A percentile compares a stretch with the other conserved stretches of the same genome.
Conservation (phyloP, 1,140 invertebrate genomes). For the Holcopasites calliopsidis region DNA sequence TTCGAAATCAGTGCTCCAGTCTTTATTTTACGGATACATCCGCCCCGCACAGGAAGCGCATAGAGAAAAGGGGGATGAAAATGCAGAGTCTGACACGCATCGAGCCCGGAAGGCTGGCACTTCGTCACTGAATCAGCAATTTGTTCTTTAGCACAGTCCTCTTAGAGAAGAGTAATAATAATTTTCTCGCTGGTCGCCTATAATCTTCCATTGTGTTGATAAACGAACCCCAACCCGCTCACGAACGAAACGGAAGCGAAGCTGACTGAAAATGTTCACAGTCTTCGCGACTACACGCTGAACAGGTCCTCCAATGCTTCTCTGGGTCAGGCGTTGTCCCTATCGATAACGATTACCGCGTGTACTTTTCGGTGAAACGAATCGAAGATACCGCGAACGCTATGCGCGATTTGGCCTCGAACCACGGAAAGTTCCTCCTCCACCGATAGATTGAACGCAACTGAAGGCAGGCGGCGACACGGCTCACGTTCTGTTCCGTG, state of each 20-base stretch:
- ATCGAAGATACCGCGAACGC: neutral
- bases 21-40: no score
- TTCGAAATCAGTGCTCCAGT: no score
- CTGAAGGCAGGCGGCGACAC: slow-evolving; percentile 57
- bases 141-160: slow-evolving; percentile 62
- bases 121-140: slow-evolving; percentile 55
- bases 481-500: slow-evolving; percentile 47
- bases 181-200: slow-evolving; percentile 54
- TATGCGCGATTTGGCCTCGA: no score
- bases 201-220: slow-evolving; percentile 58
- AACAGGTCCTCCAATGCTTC: neutral
- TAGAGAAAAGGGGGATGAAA: neutral
- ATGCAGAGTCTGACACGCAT: neutral
- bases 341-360: neutral
- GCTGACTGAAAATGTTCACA: neutral
- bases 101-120: neutral
- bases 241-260: neutral
- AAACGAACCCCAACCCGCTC: neutral
- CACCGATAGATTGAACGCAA: slow-evolving; percentile 61
- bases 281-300: neutral
- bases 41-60: no score
- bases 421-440: neutral
- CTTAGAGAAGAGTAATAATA: slow-evolving; percentile 57
- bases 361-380: neutral
- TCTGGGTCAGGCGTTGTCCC: neutral